Evolutionary conservation across 2,113 vertebrate genomes (phyloP).

Genomic region (Mastomys coucha): DNA sequence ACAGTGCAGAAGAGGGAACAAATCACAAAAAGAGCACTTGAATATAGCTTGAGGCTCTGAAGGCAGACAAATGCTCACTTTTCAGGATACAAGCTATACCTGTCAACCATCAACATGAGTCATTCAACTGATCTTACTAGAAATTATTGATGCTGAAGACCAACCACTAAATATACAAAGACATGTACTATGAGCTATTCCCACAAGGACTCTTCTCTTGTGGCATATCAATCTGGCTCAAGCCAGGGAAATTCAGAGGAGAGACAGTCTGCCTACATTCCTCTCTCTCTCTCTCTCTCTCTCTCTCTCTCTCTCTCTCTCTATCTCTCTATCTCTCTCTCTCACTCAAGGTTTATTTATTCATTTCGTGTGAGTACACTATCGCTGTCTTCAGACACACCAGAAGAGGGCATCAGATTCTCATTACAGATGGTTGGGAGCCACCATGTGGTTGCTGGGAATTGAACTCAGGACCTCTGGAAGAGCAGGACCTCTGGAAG

Average conservation of each 20-base stretch:
- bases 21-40: not conserved
- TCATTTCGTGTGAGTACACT: too few species aligned
- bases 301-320: too few species aligned
- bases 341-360: too few species aligned
- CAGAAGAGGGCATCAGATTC: too few species aligned
- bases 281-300: too few species aligned
- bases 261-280: not conserved
- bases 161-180: not conserved
- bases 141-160: not conserved
- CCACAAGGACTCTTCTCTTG: not conserved
- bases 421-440: too few species aligned
- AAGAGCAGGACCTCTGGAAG: too few species aligned
- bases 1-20: not conserved
- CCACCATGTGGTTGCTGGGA: too few species aligned
- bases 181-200: not conserved
- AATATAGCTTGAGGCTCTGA: not conserved
- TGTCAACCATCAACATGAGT: not conserved
- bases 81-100: not conserved
- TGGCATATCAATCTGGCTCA: not conserved
- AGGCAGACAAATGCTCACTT: not conserved
- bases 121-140: not conserved
- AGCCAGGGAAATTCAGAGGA: not conserved
- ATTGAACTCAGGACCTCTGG: too few species aligned
- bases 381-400: too few species aligned
- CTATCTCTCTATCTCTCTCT: too few species aligned